These are phyloP conservation scores for Drosophila testacea DNA, from an alignment of 2,888 invertebrate species.

Conservation along the genomic window DNA sequence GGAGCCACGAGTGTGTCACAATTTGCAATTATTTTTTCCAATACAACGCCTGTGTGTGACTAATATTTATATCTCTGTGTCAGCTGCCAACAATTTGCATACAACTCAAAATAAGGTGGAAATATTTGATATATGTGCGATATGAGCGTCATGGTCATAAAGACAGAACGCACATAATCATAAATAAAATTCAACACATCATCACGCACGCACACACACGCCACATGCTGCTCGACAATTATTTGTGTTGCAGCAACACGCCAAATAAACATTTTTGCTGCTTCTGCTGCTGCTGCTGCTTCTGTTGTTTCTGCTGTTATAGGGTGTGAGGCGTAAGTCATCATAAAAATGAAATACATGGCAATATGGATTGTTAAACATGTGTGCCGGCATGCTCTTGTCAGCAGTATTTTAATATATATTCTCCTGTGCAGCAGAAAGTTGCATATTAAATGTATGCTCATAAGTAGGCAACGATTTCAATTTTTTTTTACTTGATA, in stretches of 20 bases:
- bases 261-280: slow-evolving; percentile 72
- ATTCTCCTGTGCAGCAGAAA: slow-evolving; percentile 34
- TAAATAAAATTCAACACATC: slow-evolving; percentile 69
- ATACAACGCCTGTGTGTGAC: slow-evolving; percentile 25
- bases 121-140: slow-evolving; percentile 43
- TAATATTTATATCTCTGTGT: slow-evolving; percentile 55
- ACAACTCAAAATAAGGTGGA: slow-evolving; percentile 44
- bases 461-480: slow-evolving; percentile 64
- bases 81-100: slow-evolving; percentile 61
- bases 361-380: slow-evolving; percentile 72
- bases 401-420: slow-evolving; percentile 63
- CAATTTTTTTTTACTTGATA: slow-evolving; percentile 32
- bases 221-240: slow-evolving; percentile 80
- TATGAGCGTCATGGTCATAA: slow-evolving; percentile 52
- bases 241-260: slow-evolving; percentile 79
- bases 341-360: slow-evolving; percentile 77
- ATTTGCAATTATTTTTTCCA: slow-evolving; percentile 43
- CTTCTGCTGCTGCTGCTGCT: slow-evolving; percentile 7
- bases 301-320: slow-evolving; percentile 1
- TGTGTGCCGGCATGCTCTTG: slow-evolving; percentile 56
- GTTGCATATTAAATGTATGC: slow-evolving; percentile 52
- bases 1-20: slow-evolving; percentile 9
- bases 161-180: slow-evolving; percentile 65
- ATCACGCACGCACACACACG: slow-evolving; percentile 42
- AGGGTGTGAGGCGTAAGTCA: slow-evolving; percentile 53